Evolutionary conservation across 2,888 invertebrate species (phyloP), one percentile per base, ranked within the genome.

Genomic region (Metopia argyrocephala): DNA sequence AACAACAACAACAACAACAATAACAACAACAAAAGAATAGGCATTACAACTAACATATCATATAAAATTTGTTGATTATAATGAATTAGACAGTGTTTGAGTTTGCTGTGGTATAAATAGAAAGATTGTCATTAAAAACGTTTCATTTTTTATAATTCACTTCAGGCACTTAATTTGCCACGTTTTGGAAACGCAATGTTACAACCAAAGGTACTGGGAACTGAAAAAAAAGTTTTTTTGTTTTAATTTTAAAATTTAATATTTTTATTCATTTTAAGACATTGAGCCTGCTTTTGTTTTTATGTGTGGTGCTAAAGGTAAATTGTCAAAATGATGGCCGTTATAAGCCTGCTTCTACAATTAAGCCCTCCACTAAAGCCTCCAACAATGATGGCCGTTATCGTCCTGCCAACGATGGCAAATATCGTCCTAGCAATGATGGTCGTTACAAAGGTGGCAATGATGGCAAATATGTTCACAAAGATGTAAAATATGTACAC

Each of bases 391-490:
- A 86, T 76, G 90, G 89, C 18, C 85, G 87, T 21, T 90, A 89
- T 84, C 80, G 83, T 4, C 79, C 86, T 2, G 83, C 57, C 3
- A 76, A 82, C 20, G 87, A 87, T 79, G 89, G 89, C 3, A 91
- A 91, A 82, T 93, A 93, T 86, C 85, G 87, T 56, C 85, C 87
- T 1, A 82, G 69, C 21, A 83, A 75, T 68, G 89, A 89, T 83
- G 91, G 90, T n/a, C 85, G 86, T 25, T 90, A 90, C 76, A 52
- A 84, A 0, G 86, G 87, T 1, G 85, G 80, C 5, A 87, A 86
- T 66, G 88, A 88, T 65, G 90, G 89, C 1, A 92, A 91, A 84
- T 93, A 93, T 86, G 87, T 91, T 85, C 93, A 93, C 83, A 84
- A 91, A 38, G 90, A 89, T 83, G 86, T 85, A 21, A 87, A 85